Percentiles rank a stretch among this genome's conserved stretches.
phyloP scores from a whole-genome alignment of 2,113 vertebrate genomes.

The Nothoprocta perdicaria region DNA sequence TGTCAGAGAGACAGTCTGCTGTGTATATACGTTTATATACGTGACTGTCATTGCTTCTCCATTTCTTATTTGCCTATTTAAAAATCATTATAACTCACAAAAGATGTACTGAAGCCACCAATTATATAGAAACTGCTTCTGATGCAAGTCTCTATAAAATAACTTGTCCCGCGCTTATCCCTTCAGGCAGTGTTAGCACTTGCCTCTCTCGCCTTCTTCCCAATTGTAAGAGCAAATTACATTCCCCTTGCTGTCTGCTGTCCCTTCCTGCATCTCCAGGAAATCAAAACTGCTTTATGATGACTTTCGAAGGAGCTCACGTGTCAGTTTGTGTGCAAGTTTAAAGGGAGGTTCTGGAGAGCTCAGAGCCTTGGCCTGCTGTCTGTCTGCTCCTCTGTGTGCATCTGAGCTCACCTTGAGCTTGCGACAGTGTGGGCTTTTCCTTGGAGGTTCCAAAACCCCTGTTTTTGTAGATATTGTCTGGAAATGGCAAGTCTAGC shows the following conservation, averaged over 20 bases:
- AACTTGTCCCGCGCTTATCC: neutral
- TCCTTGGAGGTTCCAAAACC: neutral
- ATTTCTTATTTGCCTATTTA: neutral
- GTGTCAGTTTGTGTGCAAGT: neutral
- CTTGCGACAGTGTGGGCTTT: fast-evolving
- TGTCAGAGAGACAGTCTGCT: neutral
- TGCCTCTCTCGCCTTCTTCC: neutral
- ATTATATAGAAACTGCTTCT: neutral
- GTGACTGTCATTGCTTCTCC: neutral
- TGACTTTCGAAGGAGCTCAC: neutral
- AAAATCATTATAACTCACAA: neutral
- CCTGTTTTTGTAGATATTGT: neutral
- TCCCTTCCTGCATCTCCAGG: neutral
- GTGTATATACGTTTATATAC: neutral
- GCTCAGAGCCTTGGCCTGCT: neutral
- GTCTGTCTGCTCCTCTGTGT: neutral
- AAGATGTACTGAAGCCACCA: neutral
- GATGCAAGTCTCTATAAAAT: neutral
- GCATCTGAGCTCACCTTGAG: neutral
- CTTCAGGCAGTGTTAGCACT: neutral
- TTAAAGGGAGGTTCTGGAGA: neutral
- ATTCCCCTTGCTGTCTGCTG: neutral
- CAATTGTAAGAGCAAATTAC: constrained; percentile 8
- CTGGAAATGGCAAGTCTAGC: neutral
- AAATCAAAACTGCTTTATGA: constrained; percentile 33